Evolutionary conservation across 2,113 vertebrate genomes (phyloP).

Genomic region (Microtus pennsylvanicus): DNA sequence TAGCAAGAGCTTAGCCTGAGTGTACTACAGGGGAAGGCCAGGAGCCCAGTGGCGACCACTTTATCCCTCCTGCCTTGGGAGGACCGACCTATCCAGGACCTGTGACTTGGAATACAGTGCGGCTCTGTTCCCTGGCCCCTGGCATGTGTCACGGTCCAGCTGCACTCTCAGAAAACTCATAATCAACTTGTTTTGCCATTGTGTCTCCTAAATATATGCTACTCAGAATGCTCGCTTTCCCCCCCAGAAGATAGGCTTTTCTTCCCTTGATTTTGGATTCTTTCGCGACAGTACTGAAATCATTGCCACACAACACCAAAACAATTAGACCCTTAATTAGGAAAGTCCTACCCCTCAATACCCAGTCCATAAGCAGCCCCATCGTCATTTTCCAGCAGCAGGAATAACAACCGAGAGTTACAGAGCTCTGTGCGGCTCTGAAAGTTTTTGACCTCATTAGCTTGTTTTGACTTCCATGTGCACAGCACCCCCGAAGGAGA

Average conservation of each 20-base stretch:
- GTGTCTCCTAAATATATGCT: background rate
- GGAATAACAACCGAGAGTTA: background rate
- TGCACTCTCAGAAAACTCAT: background rate
- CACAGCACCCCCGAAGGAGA: background rate
- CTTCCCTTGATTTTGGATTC: slow-evolving; percentile 52
- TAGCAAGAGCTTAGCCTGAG: background rate
- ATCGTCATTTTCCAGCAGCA: background rate
- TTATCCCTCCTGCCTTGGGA: background rate
- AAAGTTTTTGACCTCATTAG: slow-evolving; percentile 40
- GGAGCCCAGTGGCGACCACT: background rate
- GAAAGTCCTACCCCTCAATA: background rate
- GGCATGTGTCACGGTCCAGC: background rate
- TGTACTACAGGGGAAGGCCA: too few relatives aligned
- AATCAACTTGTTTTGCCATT: background rate
- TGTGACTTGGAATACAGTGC: background rate
- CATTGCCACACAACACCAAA: background rate
- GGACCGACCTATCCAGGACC: background rate
- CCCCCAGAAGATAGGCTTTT: background rate
- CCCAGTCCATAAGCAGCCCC: background rate
- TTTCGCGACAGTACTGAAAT: slow-evolving; percentile 50
- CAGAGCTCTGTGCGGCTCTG: slow-evolving; percentile 5
- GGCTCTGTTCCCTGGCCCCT: background rate
- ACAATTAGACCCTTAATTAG: slow-evolving; percentile 54
- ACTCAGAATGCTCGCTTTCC: background rate
- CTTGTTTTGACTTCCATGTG: background rate